Conservation (phyloP, 2,113 vertebrate genomes). For the Neomonachus schauinslandi region DNA sequence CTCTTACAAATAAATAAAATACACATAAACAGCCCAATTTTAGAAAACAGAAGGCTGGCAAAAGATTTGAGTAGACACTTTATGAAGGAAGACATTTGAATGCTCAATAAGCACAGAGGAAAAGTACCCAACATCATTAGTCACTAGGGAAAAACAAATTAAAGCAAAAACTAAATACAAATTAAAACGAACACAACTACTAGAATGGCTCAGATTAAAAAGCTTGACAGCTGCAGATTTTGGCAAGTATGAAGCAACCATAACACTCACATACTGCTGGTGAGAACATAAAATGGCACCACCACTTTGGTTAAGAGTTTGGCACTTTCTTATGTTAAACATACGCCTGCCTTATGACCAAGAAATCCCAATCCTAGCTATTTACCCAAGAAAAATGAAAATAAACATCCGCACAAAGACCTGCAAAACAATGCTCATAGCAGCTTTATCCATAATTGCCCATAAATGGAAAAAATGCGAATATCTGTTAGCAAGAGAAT, state of each 20-base stretch:
- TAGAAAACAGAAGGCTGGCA: background rate
- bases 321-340: background rate
- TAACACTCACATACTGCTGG: background rate
- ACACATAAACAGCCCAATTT: background rate
- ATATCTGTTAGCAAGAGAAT: background rate
- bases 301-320: background rate
- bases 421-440: background rate
- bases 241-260: background rate
- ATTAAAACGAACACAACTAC: background rate
- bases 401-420: background rate
- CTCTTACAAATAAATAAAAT: background rate
- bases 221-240: background rate
- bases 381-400: background rate
- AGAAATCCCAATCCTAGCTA: background rate
- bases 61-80: background rate
- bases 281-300: background rate
- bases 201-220: background rate
- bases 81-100: background rate
- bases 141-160: background rate
- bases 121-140: background rate
- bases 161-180: background rate
- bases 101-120: background rate
- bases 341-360: background rate
- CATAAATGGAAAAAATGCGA: background rate
- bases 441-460: background rate